A percentile compares a stretch with the other conserved stretches of the same genome.
Conservation (phyloP, 2,113 vertebrate genomes). For the Progne subis region DNA sequence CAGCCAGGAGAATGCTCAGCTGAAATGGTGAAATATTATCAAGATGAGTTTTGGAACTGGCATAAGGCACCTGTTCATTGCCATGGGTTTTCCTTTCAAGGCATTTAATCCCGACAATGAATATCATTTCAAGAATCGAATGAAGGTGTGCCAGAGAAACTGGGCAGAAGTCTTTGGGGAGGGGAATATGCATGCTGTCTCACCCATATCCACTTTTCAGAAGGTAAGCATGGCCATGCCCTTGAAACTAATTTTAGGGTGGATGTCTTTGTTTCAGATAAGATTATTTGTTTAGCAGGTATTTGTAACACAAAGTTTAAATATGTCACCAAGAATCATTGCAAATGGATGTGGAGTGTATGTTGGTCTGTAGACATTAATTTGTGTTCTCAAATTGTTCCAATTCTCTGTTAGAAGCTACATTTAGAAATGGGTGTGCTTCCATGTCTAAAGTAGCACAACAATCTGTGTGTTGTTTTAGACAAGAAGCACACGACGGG, state of each 20-base stretch:
- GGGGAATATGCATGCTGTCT: constrained; percentile 92
- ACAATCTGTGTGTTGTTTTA: background rate
- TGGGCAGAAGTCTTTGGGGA: constrained; percentile 98
- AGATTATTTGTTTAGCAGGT: background rate
- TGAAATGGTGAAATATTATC: background rate
- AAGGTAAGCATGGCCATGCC: constrained; percentile 74
- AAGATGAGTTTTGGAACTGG: background rate
- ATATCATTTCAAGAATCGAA: constrained; percentile 99
- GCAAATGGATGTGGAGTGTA: background rate
- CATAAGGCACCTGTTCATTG: background rate
- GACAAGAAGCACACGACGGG: background rate
- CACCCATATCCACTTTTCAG: constrained; percentile 89
- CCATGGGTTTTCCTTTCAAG: constrained; percentile 68
- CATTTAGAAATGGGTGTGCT: background rate
- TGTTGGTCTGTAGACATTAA: background rate
- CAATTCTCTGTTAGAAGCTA: background rate
- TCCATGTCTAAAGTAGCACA: background rate
- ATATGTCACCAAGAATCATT: background rate
- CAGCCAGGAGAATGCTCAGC: background rate
- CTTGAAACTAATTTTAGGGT: background rate
- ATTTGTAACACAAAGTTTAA: background rate
- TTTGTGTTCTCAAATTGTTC: background rate
- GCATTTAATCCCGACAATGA: constrained; percentile 98
- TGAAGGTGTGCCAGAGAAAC: constrained; percentile 96
- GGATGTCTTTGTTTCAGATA: background rate